Evolutionary conservation across 64 coral and sea anemone species (phyloP).

Genomic region (Astreopora myriophthalma): DNA sequence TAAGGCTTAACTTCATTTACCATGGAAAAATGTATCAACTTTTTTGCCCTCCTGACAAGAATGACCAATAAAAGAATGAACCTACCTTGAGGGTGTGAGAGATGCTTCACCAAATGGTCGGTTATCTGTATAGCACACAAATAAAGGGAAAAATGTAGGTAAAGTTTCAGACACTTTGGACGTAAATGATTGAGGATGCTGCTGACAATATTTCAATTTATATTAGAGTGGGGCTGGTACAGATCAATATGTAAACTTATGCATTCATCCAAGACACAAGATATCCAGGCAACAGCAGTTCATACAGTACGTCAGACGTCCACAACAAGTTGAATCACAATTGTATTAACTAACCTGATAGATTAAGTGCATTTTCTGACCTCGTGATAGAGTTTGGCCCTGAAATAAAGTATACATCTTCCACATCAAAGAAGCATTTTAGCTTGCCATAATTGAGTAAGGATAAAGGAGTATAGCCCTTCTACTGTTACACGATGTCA

Average conservation of each 20-base stretch:
- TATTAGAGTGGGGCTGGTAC: too few relatives aligned
- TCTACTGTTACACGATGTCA: too few relatives aligned
- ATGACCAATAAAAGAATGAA: not conserved
- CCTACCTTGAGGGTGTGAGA: conserved; percentile 66
- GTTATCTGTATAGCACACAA: conserved; percentile 32
- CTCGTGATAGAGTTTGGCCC: conserved; percentile 4
- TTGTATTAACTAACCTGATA: not conserved
- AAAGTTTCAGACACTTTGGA: too few relatives aligned
- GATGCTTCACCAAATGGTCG: conserved; percentile 78
- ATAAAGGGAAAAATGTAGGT: not conserved
- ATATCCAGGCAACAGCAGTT: not conserved
- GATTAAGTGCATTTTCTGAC: not conserved
- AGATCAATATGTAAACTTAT: not conserved
- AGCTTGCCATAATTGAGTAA: not conserved
- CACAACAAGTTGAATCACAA: not conserved
- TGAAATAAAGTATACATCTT: not conserved
- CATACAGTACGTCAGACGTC: not conserved
- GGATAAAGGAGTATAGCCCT: not conserved
- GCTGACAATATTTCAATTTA: too few relatives aligned
- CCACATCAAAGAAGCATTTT: not conserved
- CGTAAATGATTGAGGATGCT: too few relatives aligned
- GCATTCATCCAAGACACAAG: not conserved
- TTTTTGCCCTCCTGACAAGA: not conserved
- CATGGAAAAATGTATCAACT: too few relatives aligned
- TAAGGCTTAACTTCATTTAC: too few relatives aligned